Conservation (phyloP, 2,888 invertebrate species). For the Operophtera brumata region DNA sequence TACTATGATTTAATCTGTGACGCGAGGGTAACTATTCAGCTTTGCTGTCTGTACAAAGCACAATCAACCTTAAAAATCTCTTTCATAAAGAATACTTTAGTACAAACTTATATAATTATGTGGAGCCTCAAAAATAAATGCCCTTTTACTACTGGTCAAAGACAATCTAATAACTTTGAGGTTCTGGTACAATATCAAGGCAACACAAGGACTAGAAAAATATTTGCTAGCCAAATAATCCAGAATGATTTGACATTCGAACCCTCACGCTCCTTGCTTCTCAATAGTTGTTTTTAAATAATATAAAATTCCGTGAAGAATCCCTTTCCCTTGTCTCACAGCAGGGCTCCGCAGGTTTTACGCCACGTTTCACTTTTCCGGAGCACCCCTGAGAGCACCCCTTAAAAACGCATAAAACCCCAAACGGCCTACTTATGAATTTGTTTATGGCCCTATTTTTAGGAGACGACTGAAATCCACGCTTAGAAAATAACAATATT, state of each 20-base stretch:
- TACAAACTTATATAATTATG: no score
- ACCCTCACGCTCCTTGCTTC: conserved; percentile 9
- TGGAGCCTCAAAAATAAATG: not conserved
- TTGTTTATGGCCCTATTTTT: conserved; percentile 77
- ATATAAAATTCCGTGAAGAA: conserved; percentile 29
- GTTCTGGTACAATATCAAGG: not conserved
- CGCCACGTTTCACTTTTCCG: conserved; percentile 74
- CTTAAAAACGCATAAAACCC: conserved; percentile 76
- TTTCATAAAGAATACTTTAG: no score
- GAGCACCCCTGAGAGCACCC: conserved; percentile 59
- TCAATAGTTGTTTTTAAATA: conserved; percentile 32
- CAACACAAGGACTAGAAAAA: not conserved
- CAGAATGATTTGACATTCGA: conserved; percentile 16
- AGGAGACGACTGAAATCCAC: conserved; percentile 46
- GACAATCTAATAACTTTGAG: no score
- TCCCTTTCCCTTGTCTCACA: conserved; percentile 53
- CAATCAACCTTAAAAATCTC: no score
- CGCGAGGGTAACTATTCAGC: no score
- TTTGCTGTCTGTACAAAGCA: no score
- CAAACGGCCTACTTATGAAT: conserved; percentile 78
- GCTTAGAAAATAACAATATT: conserved; percentile 64
- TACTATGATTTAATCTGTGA: no score
- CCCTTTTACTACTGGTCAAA: no score
- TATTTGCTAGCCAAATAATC: not conserved
- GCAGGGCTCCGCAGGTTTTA: conserved; percentile 67